phyloP scores from a whole-genome alignment of 2,888 invertebrate genomes.

The Eretmocerus hayati region DNA sequence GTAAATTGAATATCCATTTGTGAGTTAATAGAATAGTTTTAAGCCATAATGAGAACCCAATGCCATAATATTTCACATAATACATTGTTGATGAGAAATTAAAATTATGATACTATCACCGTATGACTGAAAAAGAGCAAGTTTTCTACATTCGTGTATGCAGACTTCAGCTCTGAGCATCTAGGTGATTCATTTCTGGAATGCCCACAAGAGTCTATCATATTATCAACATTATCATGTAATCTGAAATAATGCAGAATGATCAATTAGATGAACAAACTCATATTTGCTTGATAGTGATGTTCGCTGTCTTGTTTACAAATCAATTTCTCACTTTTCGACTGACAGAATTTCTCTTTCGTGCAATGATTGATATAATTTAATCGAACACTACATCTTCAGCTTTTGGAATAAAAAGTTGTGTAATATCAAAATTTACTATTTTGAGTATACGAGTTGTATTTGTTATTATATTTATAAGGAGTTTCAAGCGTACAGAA shows the following conservation, averaged over 20 bases:
- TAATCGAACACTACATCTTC: not conserved
- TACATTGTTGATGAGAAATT: conserved; percentile 1
- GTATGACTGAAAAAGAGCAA: conserved; percentile 30
- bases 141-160: not conserved
- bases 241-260: conserved; percentile 34
- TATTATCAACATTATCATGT: too few species aligned
- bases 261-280: not conserved
- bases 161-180: conserved; percentile 7
- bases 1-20: not conserved
- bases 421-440: conserved; percentile 1
- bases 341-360: conserved; percentile 8
- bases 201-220: conserved; percentile 37
- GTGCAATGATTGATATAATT: conserved; percentile 17
- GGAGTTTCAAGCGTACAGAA: conserved; percentile 15
- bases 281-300: too few species aligned
- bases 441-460: conserved; percentile 14
- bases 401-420: not conserved
- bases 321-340: not conserved
- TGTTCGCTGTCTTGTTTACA: too few species aligned
- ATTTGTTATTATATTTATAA: conserved; percentile 23
- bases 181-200: conserved; percentile 20
- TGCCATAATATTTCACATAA: conserved; percentile 44
- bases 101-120: conserved; percentile 23
- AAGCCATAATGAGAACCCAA: conserved; percentile 45
- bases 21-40: conserved; percentile 27